These are phyloP conservation scores for Merodon equestris DNA, from an alignment of 2,888 invertebrate genomes.

Conservation along the genomic window DNA sequence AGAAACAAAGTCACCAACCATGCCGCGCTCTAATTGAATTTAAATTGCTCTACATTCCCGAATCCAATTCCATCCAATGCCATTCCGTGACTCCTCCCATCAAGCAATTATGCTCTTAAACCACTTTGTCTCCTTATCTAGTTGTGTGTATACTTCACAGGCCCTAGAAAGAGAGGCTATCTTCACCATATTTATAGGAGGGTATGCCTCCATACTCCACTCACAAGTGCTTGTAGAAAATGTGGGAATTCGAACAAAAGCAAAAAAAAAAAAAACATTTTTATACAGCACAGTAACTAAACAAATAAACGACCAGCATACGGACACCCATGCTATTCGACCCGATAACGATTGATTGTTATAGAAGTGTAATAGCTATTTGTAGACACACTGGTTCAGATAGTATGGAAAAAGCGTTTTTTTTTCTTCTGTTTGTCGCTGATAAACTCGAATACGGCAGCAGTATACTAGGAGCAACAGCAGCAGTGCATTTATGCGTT, in stretches of 20 bases:
- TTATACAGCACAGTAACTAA: slow-evolving; percentile 58
- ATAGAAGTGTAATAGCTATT: slow-evolving; percentile 53
- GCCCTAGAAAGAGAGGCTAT: background rate
- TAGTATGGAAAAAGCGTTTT: slow-evolving; percentile 17
- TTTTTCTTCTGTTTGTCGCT: background rate
- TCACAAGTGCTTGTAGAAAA: no score
- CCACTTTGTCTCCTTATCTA: slow-evolving; percentile 43
- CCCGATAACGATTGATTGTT: slow-evolving; percentile 57
- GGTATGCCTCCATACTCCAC: slow-evolving; percentile 1
- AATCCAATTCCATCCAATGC: slow-evolving; percentile 37
- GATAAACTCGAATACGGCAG: slow-evolving; percentile 37
- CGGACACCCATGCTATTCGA: slow-evolving; percentile 36
- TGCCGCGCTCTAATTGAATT: slow-evolving; percentile 34
- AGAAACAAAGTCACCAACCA: no score
- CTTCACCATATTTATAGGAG: background rate
- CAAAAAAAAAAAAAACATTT: slow-evolving; percentile 23
- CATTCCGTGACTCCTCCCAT: slow-evolving; percentile 49
- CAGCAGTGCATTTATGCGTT: slow-evolving; percentile 13
- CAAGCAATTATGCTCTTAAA: slow-evolving; percentile 41
- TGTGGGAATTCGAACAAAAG: no score
- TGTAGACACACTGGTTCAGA: slow-evolving; percentile 50
- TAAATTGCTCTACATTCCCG: slow-evolving; percentile 43
- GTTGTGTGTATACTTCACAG: slow-evolving; percentile 12
- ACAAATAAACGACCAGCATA: slow-evolving; percentile 46
- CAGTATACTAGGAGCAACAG: slow-evolving; percentile 21